These are phyloP conservation scores for Danionella cerebrum DNA, from an alignment of 2,113 vertebrate genomes.

Conservation along the genomic window DNA sequence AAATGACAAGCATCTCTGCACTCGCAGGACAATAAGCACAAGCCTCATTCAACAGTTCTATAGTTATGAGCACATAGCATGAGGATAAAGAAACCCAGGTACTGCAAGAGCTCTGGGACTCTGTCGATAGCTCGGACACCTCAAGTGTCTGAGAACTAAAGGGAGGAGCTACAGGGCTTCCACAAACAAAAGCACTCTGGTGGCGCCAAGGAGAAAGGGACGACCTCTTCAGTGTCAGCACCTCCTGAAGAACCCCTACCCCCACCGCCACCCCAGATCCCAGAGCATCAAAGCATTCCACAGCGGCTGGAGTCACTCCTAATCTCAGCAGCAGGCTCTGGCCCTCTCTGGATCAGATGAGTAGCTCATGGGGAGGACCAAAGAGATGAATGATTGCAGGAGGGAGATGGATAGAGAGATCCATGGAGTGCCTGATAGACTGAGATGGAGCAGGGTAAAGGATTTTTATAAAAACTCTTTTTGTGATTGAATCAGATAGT, in stretches of 20 bases:
- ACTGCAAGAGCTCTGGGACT: neutral
- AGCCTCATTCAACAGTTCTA: neutral
- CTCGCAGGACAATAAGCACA: too few relatives aligned
- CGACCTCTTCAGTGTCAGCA: slow-evolving; percentile 14
- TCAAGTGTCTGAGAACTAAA: neutral
- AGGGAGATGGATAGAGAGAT: slow-evolving; percentile 38
- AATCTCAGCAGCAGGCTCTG: slow-evolving; percentile 49
- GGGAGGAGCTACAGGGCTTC: neutral
- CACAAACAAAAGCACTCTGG: slow-evolving; percentile 33
- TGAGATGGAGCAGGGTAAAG: too few relatives aligned
- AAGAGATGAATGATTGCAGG: slow-evolving; percentile 31
- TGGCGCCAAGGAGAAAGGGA: slow-evolving; percentile 25
- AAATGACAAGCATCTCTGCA: too few relatives aligned
- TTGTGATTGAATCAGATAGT: too few relatives aligned
- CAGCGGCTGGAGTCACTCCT: slow-evolving; percentile 42
- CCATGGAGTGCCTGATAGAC: slow-evolving; percentile 30
- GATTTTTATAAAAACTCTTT: slow-evolving; percentile 8
- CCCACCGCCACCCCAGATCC: neutral
- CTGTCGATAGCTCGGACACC: neutral
- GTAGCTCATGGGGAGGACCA: slow-evolving; percentile 23
- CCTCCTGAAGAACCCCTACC: too few relatives aligned
- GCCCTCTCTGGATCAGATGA: slow-evolving; percentile 30
- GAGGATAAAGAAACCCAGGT: neutral
- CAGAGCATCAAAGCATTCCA: slow-evolving; percentile 52
- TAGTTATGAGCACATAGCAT: neutral